Conservation (phyloP, 2,113 vertebrate species). For the Corydoras maculifer region DNA sequence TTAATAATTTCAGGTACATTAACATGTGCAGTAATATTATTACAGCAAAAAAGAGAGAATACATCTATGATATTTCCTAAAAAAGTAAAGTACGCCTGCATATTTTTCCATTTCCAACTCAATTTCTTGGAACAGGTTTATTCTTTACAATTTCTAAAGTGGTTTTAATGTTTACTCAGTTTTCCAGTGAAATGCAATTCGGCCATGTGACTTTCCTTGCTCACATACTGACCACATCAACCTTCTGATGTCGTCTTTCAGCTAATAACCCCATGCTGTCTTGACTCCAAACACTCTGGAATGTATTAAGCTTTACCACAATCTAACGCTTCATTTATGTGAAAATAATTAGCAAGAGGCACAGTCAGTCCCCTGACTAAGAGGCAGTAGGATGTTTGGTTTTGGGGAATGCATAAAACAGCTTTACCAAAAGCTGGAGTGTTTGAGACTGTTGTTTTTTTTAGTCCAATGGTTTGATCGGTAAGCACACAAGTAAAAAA, state of each 20-base stretch:
- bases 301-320: constrained; percentile 33
- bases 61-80: background rate
- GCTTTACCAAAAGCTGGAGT: constrained; percentile 26
- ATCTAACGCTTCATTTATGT: constrained; percentile 32
- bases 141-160: constrained; percentile 21
- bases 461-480: background rate
- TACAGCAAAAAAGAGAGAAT: too few relatives aligned
- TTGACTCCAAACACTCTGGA: constrained; percentile 33
- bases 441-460: background rate
- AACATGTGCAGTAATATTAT: too few relatives aligned
- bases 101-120: constrained; percentile 27
- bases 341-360: constrained; percentile 38
- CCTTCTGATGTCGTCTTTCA: constrained; percentile 33
- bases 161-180: constrained; percentile 27
- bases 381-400: constrained; percentile 18
- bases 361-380: constrained; percentile 5
- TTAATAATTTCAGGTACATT: too few relatives aligned
- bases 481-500: too few relatives aligned
- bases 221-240: constrained; percentile 6
- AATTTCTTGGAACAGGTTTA: constrained; percentile 1
- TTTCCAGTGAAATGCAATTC: constrained; percentile 27
- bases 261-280: constrained; percentile 29
- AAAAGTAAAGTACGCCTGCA: constrained; percentile 10
- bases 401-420: constrained; percentile 36
- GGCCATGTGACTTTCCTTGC: constrained; percentile 2